These are phyloP conservation scores for Pseudopipra pipra DNA, from an alignment of 2,113 vertebrate species.

Conservation along the genomic window DNA sequence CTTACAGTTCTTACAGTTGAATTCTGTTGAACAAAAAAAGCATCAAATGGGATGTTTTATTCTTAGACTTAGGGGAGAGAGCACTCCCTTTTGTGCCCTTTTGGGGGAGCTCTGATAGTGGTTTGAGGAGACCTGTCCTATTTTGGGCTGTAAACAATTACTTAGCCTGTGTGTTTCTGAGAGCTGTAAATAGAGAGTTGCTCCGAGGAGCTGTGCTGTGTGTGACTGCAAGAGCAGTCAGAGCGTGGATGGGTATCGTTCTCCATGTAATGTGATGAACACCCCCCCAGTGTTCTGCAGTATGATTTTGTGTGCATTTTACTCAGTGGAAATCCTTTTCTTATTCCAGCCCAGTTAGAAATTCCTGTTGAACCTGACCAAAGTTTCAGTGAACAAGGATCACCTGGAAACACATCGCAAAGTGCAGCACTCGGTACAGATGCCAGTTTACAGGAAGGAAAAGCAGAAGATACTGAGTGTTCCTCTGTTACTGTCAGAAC, in stretches of 20 bases:
- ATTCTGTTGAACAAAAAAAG: background rate
- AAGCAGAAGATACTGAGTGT: conserved; percentile 46
- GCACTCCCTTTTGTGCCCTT: background rate
- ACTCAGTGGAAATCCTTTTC: background rate
- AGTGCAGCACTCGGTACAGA: conserved; percentile 41
- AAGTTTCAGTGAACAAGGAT: conserved; percentile 45
- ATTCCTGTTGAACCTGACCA: conserved; percentile 63
- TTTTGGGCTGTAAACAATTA: background rate
- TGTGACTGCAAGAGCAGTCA: background rate
- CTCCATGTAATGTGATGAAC: background rate
- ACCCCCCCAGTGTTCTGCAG: background rate
- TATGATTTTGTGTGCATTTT: background rate
- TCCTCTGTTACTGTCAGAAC: conserved; percentile 39
- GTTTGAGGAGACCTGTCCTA: background rate
- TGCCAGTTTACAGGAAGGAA: conserved; percentile 66
- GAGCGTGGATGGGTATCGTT: background rate
- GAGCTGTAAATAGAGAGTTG: background rate
- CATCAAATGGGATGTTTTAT: background rate
- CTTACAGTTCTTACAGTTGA: background rate
- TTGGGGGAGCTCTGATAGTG: background rate
- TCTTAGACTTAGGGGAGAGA: background rate
- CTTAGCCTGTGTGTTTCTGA: background rate
- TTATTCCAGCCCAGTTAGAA: conserved; percentile 64
- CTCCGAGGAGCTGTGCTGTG: background rate
- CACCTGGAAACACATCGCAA: conserved; percentile 39